Conservation (phyloP, 1,140 invertebrate species). For the Teleogryllus occipitalis region DNA sequence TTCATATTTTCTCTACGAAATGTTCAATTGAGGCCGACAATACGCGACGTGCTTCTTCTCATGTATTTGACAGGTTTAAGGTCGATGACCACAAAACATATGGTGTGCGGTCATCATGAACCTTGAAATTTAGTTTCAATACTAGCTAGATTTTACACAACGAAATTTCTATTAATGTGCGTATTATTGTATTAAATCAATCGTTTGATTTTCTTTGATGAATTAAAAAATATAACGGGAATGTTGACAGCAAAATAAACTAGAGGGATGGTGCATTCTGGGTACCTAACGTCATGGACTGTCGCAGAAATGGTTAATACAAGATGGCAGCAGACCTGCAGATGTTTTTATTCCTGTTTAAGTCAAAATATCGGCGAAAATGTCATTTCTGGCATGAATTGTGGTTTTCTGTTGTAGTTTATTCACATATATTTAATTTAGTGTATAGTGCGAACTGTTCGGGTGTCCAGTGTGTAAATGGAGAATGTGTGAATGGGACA, state of each 20-base stretch:
- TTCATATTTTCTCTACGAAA: no score
- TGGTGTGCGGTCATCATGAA: no score
- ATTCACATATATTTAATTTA: slow-evolving; percentile 41
- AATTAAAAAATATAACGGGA: background rate
- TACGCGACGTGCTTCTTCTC: no score
- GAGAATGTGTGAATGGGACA: slow-evolving; percentile 70
- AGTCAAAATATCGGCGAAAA: slow-evolving; percentile 74
- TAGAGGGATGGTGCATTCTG: slow-evolving; percentile 15
- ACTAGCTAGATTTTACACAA: no score
- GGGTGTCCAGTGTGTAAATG: slow-evolving; percentile 51
- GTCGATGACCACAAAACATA: no score
- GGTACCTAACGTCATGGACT: slow-evolving; percentile 21
- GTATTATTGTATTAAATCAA: no score
- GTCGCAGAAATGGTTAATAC: slow-evolving; percentile 28
- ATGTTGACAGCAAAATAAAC: background rate
- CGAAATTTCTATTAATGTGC: no score
- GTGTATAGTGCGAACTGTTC: slow-evolving; percentile 36
- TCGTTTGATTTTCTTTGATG: no score
- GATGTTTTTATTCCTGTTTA: slow-evolving; percentile 78
- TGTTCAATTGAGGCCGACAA: no score
- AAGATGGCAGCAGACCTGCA: slow-evolving; percentile 69
- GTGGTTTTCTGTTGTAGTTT: slow-evolving; percentile 36
- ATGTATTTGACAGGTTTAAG: no score
- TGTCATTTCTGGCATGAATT: slow-evolving; percentile 31
- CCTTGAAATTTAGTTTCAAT: no score